These are phyloP conservation scores for Matsumurasca onukii DNA, from an alignment of 1,140 invertebrate species.

Conservation along the genomic window DNA sequence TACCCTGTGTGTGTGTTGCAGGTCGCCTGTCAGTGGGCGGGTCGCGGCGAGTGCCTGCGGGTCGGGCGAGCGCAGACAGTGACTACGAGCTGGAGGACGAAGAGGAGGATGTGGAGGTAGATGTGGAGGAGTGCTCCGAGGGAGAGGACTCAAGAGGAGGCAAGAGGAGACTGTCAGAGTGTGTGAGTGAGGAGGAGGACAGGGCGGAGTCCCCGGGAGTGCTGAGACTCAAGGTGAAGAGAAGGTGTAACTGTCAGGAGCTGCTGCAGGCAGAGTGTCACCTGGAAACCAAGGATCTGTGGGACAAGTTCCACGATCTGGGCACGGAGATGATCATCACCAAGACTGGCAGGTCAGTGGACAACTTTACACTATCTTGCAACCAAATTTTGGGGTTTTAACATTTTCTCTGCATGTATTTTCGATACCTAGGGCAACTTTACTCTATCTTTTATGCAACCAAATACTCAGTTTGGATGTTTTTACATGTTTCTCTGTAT, in stretches of 20 bases:
- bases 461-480: no score
- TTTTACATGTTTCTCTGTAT: no score
- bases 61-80: background rate
- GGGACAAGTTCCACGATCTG: slow-evolving; percentile 94
- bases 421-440: no score
- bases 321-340: slow-evolving; percentile 99
- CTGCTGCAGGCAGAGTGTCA: slow-evolving; percentile 54
- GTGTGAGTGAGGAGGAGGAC: slow-evolving; percentile 35
- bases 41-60: background rate
- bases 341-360: slow-evolving; percentile 78
- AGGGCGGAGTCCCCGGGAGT: slow-evolving; percentile 31
- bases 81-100: slow-evolving; percentile 31
- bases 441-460: no score
- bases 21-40: slow-evolving; percentile 10
- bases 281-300: slow-evolving; percentile 73
- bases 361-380: background rate
- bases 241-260: slow-evolving; percentile 58
- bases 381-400: no score
- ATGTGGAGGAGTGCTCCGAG: slow-evolving; percentile 50
- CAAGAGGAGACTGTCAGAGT: slow-evolving; percentile 30
- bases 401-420: no score
- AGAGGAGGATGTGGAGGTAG: slow-evolving; percentile 49
- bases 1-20: no score
- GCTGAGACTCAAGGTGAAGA: slow-evolving; percentile 37
- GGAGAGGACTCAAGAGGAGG: slow-evolving; percentile 44